Percentiles rank a stretch among this genome's conserved stretches.
Evolutionary conservation across 2,797 vertebrate genomes (phyloP).

Genomic region (Brotula barbata): DNA sequence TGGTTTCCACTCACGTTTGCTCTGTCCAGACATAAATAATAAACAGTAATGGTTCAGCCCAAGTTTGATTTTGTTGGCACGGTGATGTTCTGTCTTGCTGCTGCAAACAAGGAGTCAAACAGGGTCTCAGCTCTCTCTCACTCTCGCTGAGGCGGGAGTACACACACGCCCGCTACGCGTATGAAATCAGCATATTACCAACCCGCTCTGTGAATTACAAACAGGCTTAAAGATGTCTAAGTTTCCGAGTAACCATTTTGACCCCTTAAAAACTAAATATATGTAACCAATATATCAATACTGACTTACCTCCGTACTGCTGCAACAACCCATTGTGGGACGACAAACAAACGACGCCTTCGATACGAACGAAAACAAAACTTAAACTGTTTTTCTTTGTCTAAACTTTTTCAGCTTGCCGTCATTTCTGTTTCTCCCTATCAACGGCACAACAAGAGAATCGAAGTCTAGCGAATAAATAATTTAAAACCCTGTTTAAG

Average conservation of each 20-base stretch:
- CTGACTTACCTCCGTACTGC: constrained; percentile 67
- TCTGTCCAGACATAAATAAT: constrained; percentile 63
- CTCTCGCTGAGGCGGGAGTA: neutral
- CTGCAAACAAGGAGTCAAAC: neutral
- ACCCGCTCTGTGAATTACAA: neutral
- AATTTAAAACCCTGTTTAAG: neutral
- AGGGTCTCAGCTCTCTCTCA: too few species aligned
- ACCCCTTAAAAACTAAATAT: neutral
- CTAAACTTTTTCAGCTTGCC: constrained; percentile 12
- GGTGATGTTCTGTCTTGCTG: neutral
- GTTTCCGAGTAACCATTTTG: neutral
- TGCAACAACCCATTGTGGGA: constrained; percentile 71
- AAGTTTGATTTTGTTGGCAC: neutral
- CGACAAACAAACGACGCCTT: neutral
- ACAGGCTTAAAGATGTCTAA: neutral
- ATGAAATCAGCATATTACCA: neutral
- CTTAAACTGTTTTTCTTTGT: constrained; percentile 6
- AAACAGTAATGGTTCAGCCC: neutral
- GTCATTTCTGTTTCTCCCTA: constrained; percentile 2
- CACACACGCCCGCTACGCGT: neutral
- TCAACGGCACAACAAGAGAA: rapidly evolving
- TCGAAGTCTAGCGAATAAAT: neutral
- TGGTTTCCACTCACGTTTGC: constrained; percentile 91
- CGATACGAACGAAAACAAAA: constrained; percentile 19
- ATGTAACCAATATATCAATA: rapidly evolving